These are phyloP conservation scores for Cheirogaleus medius DNA, from an alignment of 2,113 vertebrate genomes.

Conservation along the genomic window DNA sequence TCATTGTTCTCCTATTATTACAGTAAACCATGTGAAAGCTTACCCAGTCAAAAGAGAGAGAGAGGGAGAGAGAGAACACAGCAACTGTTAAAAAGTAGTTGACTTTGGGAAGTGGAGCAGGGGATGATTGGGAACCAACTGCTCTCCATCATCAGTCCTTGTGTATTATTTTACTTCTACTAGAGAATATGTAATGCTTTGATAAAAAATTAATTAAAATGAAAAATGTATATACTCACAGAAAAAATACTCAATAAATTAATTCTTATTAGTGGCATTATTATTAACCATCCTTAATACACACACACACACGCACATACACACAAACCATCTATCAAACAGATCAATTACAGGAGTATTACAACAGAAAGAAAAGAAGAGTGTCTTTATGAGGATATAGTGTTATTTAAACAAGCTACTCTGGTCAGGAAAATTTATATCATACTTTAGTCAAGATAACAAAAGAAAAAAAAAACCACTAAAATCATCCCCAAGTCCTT, in stretches of 20 bases:
- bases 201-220: background rate
- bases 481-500: conserved; percentile 36
- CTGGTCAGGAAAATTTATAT: conserved; percentile 10
- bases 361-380: background rate
- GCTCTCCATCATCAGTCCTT: background rate
- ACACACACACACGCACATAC: background rate
- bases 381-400: background rate
- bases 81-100: background rate
- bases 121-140: background rate
- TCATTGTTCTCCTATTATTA: background rate
- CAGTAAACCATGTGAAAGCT: background rate
- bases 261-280: background rate
- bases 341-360: background rate
- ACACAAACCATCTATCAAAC: background rate
- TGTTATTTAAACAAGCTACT: conserved; percentile 44
- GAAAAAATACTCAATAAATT: background rate
- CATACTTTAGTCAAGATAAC: background rate
- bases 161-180: background rate
- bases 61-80: background rate
- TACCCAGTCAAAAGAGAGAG: background rate
- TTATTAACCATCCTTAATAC: background rate
- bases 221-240: background rate
- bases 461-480: background rate
- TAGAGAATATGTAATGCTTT: background rate
- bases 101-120: background rate